These are phyloP conservation scores for Vireo griseus DNA, from an alignment of 2,797 vertebrate genomes.

Conservation along the genomic window DNA sequence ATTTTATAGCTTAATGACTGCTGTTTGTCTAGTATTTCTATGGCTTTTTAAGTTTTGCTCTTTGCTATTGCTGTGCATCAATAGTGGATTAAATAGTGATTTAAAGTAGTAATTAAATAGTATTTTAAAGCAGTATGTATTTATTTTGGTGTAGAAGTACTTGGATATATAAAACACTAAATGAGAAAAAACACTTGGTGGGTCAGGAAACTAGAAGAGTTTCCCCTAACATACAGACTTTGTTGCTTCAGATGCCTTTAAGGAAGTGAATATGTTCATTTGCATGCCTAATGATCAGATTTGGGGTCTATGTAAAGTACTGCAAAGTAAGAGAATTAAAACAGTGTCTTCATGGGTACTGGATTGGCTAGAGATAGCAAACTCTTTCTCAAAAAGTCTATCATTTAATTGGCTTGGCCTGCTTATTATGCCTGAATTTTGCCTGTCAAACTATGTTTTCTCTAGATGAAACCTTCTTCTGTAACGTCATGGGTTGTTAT, in stretches of 20 bases:
- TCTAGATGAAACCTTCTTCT: not conserved
- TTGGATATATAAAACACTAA: not conserved
- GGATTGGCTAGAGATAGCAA: not conserved
- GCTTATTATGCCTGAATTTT: not conserved
- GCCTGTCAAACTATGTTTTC: not conserved
- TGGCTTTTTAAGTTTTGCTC: not conserved
- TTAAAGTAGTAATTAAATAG: too few relatives aligned
- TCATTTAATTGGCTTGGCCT: not conserved
- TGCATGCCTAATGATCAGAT: rapidly evolving
- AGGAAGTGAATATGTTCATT: not conserved
- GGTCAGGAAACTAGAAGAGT: not conserved
- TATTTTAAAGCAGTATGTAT: not conserved
- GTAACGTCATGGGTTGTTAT: not conserved
- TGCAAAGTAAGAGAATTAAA: not conserved
- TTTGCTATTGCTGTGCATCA: not conserved
- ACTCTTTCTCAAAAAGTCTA: not conserved
- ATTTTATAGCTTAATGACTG: slow-evolving; percentile 53
- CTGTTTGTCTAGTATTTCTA: slow-evolving; percentile 33
- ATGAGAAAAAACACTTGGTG: not conserved
- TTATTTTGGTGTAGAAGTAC: not conserved
- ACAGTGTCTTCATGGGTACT: not conserved
- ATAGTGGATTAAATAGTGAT: not conserved
- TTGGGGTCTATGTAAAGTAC: not conserved
- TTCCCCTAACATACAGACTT: not conserved
- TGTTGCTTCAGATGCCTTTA: not conserved